Evolutionary conservation across 2,888 invertebrate genomes (phyloP).

Genomic region (Stictocephala bisonia): DNA sequence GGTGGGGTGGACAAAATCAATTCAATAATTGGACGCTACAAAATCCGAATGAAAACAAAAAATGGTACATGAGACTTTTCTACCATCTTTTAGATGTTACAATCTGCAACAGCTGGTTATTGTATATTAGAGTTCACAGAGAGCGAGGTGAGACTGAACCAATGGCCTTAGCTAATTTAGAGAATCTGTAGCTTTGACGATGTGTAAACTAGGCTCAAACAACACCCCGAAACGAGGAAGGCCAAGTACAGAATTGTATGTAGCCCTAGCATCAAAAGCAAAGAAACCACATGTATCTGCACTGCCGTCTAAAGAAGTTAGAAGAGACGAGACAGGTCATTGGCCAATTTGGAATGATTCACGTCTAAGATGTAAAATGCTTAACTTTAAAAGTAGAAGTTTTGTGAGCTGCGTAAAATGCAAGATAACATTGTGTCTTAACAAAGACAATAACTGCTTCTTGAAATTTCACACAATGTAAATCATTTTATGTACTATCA

Average conservation of each 20-base stretch:
- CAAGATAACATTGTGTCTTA: conserved; percentile 14
- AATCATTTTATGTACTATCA: too few species aligned
- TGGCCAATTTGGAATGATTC: conserved; percentile 2
- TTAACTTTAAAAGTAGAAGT: background rate
- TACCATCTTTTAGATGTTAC: conserved; percentile 54
- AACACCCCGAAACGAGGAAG: conserved; percentile 27
- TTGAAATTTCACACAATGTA: conserved; percentile 13
- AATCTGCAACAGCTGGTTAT: conserved; percentile 57
- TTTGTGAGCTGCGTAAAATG: conserved; percentile 31
- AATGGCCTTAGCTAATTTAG: conserved; percentile 14
- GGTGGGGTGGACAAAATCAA: conserved; percentile 60
- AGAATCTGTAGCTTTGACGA: background rate
- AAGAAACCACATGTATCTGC: conserved; percentile 30
- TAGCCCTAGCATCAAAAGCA: background rate
- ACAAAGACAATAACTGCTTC: conserved; percentile 36
- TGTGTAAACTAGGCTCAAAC: conserved; percentile 28
- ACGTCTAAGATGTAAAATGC: too few species aligned
- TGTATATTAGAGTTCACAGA: conserved; percentile 53
- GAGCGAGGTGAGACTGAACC: conserved; percentile 35
- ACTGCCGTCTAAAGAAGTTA: conserved; percentile 16
- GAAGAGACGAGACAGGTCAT: conserved; percentile 26
- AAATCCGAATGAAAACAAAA: conserved; percentile 60
- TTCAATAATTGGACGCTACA: conserved; percentile 59
- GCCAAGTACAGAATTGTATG: background rate
- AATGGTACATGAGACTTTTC: conserved; percentile 61